These are phyloP conservation scores for Bellardia pandia DNA, from an alignment of 2,888 invertebrate genomes.

Conservation along the genomic window DNA sequence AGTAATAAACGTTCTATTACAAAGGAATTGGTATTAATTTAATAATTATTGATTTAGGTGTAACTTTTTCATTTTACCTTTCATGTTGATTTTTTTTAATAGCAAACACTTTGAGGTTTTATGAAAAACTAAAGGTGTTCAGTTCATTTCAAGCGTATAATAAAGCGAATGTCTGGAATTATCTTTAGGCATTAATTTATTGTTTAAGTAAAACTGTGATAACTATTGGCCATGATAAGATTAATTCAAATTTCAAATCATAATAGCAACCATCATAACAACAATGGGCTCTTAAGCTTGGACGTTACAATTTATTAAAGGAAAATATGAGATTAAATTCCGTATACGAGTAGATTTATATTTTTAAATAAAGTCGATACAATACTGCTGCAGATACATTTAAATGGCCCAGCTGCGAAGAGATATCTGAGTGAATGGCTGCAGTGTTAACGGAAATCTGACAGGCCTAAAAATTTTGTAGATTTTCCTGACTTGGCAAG, in stretches of 20 bases:
- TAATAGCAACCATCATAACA: background rate
- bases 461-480: no score
- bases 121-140: background rate
- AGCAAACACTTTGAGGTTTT: conserved; percentile 6
- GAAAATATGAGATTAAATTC: no score
- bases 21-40: no score
- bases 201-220: background rate
- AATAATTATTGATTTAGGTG: background rate
- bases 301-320: background rate
- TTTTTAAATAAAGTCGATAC: no score
- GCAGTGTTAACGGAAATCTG: no score
- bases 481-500: no score
- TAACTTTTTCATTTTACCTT: conserved; percentile 15
- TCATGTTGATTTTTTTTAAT: conserved; percentile 20
- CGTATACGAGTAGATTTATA: no score
- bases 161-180: background rate
- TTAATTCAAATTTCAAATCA: conserved; percentile 10
- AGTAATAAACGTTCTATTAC: background rate
- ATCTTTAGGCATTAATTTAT: background rate
- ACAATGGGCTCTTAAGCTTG: background rate
- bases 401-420: no score
- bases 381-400: no score
- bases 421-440: no score
- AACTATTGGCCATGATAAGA: conserved; percentile 18
- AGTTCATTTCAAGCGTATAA: background rate